A percentile compares a stretch with the other conserved stretches of the same genome.
phyloP scores from a whole-genome alignment of 2,113 vertebrate species.

The Merops nubicus region DNA sequence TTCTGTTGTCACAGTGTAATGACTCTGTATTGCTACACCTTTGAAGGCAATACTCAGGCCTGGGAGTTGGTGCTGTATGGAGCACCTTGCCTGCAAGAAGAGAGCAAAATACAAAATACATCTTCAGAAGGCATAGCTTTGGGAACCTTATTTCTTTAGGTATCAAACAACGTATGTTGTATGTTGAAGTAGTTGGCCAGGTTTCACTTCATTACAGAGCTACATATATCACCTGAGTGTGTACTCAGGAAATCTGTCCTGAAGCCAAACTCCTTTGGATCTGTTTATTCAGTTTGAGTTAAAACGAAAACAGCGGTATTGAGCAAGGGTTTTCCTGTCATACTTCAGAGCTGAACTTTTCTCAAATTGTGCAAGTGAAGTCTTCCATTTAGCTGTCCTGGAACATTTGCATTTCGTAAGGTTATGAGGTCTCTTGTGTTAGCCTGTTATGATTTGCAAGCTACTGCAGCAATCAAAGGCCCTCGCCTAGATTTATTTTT shows the following conservation, averaged over 20 bases:
- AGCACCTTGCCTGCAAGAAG: not conserved
- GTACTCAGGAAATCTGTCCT: not conserved
- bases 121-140: not conserved
- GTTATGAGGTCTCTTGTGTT: not conserved
- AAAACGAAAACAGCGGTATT: conserved; percentile 33
- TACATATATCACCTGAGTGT: not conserved
- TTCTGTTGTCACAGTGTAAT: not conserved
- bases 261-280: not conserved
- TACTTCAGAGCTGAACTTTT: conserved; percentile 35
- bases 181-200: not conserved
- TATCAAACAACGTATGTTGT: not conserved
- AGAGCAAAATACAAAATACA: not conserved
- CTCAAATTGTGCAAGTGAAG: conserved; percentile 45
- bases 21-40: not conserved
- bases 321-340: conserved; percentile 30
- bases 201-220: not conserved
- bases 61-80: not conserved
- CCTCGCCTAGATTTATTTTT: not conserved
- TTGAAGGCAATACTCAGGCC: not conserved
- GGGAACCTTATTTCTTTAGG: not conserved
- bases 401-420: not conserved
- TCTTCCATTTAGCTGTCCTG: conserved; percentile 12
- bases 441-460: conserved; percentile 1
- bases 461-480: not conserved
- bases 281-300: conserved; percentile 19